Evolutionary conservation across 2,888 invertebrate species (phyloP).

Genomic region (Eurytoma adleriae): DNA sequence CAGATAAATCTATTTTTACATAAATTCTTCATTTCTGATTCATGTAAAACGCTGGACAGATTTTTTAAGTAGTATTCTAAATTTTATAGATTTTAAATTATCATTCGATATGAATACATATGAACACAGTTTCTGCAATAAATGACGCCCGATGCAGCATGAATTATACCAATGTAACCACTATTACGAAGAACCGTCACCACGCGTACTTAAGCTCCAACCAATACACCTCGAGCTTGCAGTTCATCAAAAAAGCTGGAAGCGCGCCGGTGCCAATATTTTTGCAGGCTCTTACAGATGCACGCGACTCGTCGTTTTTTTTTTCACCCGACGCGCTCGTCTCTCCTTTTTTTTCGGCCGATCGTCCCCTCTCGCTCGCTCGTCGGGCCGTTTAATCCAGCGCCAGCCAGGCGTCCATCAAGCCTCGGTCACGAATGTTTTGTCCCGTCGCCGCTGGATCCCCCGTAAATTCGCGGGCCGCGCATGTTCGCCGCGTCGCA

Average conservation of each 20-base stretch:
- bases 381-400: slow-evolving; percentile 70
- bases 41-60: no score
- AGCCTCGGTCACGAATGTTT: slow-evolving; percentile 72
- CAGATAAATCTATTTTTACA: no score
- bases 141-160: no score
- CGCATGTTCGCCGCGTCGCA: slow-evolving; percentile 74
- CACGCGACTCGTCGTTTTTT: slow-evolving; percentile 50
- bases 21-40: no score
- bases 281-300: slow-evolving; percentile 32
- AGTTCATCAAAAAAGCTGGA: slow-evolving; percentile 38
- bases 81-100: no score
- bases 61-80: no score
- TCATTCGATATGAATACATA: no score
- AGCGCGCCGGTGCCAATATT: slow-evolving; percentile 48
- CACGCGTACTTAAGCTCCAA: no score
- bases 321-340: slow-evolving; percentile 33
- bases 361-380: slow-evolving; percentile 25
- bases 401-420: slow-evolving; percentile 72
- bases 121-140: no score
- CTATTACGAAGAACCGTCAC: no score
- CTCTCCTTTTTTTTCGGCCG: slow-evolving; percentile 48
- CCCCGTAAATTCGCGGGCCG: slow-evolving; percentile 73
- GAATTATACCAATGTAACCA: no score
- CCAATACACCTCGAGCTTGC: background rate
- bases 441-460: slow-evolving; percentile 70